Base-by-base conservation (phyloP, 2,888 invertebrate genomes). In the Dryobotodes eremita region DNA sequence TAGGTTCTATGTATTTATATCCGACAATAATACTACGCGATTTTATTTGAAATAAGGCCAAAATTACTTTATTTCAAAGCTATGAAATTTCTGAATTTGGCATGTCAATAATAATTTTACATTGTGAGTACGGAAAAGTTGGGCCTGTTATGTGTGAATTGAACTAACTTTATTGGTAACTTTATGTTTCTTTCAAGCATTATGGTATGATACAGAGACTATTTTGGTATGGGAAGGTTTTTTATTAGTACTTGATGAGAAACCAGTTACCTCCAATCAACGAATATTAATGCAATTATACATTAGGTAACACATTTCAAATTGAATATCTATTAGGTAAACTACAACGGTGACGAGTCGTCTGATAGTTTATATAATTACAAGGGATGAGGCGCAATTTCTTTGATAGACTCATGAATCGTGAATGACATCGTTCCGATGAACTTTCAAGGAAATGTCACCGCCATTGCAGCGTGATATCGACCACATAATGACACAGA, bases 401-500 rank as follows among this genome's bases (percentile, higher is more conserved):
- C 46, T 70, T 57, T 50, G 61, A 59, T 48, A 48, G 23, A 36
- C 2, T 50, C 26, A 71, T 79, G n/a, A 83, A 73, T 79, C 20
- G 66, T 83, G 26, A 61, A 76, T 61, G 36, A 69, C 50, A 5
- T 26, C 13, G 26, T 53, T 57, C 23, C 65, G 26, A 36, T 68
- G 68, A 83, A 46, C 46, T 70, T 65, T 64, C 17, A 64, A 69
- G 62, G 75, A 62, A 84, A 75, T 69, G 26, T 66, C 61, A 65
- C 70, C 65, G 57, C 13, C 13, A 61, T 61, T 64, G 64, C 26
- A 55, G 13, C 66, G 48, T 79, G 77, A 2, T 71, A 84, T 74
- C 46, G 73, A 78, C 48, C 50, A 71, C 46, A 10, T 82, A 64
- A 75, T 75, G 66, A 71, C 15, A 8, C 13, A 17, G 26, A 15